Evolutionary conservation across 2,888 invertebrate species (phyloP).

Genomic region (Muschampia plurimacula): DNA sequence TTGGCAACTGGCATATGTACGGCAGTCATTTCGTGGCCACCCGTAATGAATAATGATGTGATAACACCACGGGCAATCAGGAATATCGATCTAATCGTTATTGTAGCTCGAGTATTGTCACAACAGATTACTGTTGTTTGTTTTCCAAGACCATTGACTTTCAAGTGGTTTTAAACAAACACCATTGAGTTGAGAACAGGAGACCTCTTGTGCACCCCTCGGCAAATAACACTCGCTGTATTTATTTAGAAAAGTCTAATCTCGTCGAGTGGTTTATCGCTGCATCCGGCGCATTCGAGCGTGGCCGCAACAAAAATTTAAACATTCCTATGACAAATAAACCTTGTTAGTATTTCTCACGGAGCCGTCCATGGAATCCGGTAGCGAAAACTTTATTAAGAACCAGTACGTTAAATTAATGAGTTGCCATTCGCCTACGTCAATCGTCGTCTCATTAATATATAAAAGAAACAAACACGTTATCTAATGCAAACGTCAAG

Average conservation of each 20-base stretch:
- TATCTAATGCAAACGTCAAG: not conserved
- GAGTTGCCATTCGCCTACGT: not conserved
- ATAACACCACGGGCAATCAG: slow-evolving; percentile 51
- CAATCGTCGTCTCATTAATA: not conserved
- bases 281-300: slow-evolving; percentile 62
- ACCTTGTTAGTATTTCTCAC: slow-evolving; percentile 71
- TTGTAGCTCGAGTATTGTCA: slow-evolving; percentile 67
- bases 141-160: slow-evolving; percentile 71
- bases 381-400: slow-evolving; percentile 40
- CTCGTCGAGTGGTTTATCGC: slow-evolving; percentile 73
- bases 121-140: slow-evolving; percentile 70
- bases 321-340: slow-evolving; percentile 54
- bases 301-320: slow-evolving; percentile 50
- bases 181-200: slow-evolving; percentile 70
- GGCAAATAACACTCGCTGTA: slow-evolving; percentile 65
- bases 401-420: not conserved
- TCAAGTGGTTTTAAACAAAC: slow-evolving; percentile 80
- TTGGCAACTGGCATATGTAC: not conserved
- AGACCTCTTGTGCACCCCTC: slow-evolving; percentile 66
- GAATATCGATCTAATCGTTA: slow-evolving; percentile 45
- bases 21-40: not conserved
- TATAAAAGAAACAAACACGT: slow-evolving; percentile 44
- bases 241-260: slow-evolving; percentile 76
- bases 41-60: slow-evolving; percentile 47
- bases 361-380: slow-evolving; percentile 43